Conservation (phyloP, 2,797 vertebrate genomes). For the Schizothorax lantsangensis region DNA sequence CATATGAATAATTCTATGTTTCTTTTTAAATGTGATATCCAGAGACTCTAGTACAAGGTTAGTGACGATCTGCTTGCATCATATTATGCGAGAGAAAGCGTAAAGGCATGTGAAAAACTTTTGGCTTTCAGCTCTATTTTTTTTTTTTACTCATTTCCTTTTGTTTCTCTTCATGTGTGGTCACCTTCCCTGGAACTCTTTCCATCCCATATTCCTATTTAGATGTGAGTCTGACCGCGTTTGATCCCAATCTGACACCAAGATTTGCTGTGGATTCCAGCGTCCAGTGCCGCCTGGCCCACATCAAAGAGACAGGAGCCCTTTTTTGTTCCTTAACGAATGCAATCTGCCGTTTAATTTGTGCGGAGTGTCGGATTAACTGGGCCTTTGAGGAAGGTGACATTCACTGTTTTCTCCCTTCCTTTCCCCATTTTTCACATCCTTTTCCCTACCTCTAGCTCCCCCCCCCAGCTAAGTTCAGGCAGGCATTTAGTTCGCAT, state of each 20-base stretch:
- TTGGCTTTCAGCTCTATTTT: neutral
- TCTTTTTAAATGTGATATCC: neutral
- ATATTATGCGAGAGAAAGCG: constrained; percentile 18
- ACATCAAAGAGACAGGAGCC: constrained; percentile 45
- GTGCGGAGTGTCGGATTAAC: constrained; percentile 34
- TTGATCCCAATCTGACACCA: constrained; percentile 41
- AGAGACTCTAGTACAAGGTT: neutral
- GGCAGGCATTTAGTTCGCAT: constrained; percentile 35
- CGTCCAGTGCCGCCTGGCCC: constrained; percentile 30
- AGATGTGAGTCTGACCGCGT: constrained; percentile 32
- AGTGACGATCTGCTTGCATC: neutral
- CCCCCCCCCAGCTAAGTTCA: constrained; percentile 25
- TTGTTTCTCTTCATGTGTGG: constrained; percentile 51
- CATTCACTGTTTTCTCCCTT: constrained; percentile 23
- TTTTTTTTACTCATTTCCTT: constrained; percentile 30
- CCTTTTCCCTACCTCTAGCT: neutral
- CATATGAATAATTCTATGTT: neutral
- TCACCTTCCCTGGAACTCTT: constrained; percentile 49
- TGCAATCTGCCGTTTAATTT: constrained; percentile 54
- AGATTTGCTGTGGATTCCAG: constrained; percentile 39
- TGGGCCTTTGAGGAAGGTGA: constrained; percentile 50
- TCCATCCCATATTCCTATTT: constrained; percentile 19
- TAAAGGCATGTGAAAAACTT: constrained; percentile 43
- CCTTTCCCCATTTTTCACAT: constrained; percentile 15
- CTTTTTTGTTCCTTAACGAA: constrained; percentile 46